Percentiles rank a stretch among this genome's conserved stretches.
Conservation (phyloP, 2,797 vertebrate species). For the Spea hammondii region DNA sequence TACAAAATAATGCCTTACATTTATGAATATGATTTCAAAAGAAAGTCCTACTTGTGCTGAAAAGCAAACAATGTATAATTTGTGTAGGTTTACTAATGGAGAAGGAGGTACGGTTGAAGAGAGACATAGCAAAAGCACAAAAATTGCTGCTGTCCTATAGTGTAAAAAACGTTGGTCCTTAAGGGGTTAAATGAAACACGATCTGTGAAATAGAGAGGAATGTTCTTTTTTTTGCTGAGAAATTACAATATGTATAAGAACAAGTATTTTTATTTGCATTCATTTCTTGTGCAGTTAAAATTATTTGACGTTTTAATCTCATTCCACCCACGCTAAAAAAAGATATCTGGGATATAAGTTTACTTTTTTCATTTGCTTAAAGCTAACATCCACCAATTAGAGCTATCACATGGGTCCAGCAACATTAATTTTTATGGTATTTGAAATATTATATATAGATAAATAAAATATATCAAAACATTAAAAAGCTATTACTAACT, state of each 20-base stretch:
- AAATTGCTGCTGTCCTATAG: too few species aligned
- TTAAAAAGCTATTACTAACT: slow-evolving; percentile 80
- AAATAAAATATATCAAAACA: slow-evolving; percentile 78
- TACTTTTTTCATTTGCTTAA: slow-evolving; percentile 64
- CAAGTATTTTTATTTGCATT: not conserved
- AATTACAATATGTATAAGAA: not conserved
- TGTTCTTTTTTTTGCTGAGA: not conserved
- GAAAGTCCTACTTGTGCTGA: too few species aligned
- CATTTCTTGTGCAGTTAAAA: not conserved
- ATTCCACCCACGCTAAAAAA: slow-evolving; percentile 8
- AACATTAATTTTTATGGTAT: slow-evolving; percentile 69
- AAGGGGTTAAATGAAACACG: too few species aligned
- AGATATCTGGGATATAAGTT: slow-evolving; percentile 57
- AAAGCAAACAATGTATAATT: too few species aligned
- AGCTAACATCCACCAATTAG: slow-evolving; percentile 67
- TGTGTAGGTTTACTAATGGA: too few species aligned
- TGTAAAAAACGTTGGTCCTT: too few species aligned
- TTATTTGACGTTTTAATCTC: slow-evolving; percentile 10
- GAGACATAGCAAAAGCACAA: too few species aligned
- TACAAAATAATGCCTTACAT: too few species aligned
- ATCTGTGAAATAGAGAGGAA: not conserved
- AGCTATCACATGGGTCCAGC: slow-evolving; percentile 66
- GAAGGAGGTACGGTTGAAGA: too few species aligned
- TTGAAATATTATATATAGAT: slow-evolving; percentile 76
- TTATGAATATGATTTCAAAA: too few species aligned